Evolutionary conservation across 2,113 vertebrate species (phyloP), one percentile per base, ranked within the genome.

Genomic region (Paratilapia polleni): DNA sequence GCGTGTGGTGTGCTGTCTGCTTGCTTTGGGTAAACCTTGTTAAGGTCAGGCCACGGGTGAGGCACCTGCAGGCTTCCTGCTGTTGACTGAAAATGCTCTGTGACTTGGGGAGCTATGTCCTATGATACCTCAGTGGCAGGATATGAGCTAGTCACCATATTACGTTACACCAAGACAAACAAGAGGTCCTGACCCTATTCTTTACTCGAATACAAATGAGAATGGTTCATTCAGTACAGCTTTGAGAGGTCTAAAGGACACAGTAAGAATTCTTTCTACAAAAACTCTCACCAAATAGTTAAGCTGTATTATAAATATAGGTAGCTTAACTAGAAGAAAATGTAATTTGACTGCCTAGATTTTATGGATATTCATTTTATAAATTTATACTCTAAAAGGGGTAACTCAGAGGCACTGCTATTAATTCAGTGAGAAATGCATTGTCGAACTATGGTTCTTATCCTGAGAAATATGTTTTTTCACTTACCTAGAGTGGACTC

Each of bases 21-120:
- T 86, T 88, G 82, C 88, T 84, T 89, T 85, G 87, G 87, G 87
- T 87, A 91, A 94, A 93, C 90, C 86, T 91, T 89, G 91, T 92
- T 91, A 94, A 92, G 94, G 93, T 93, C 92, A 94, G 87, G 90
- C 92, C 80, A 81, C 2, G 54, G 81, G 80, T 89, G 87, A 93
- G 80, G 62, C 81, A 80, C 87, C 83, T 84, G 84, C 74, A 86
- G 81, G 82, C 88, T 78, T 89, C 92, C 90, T 81, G 92, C 90
- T 86, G 89, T 63, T 88, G 81, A 85, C 92, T 88, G 90, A 87
- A 92, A 88, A 89, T 79, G 87, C 79, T 91, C 84, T 73, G 80
- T 59, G 86, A 88, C 81, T 87, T 64, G 60, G 77, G 76, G 84
- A 85, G 82, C 19, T 56, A 63, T 90, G 90, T 90, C 75, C 88